These are phyloP conservation scores for Agonum fuliginosum DNA, from an alignment of 2,888 invertebrate genomes.

Conservation along the genomic window DNA sequence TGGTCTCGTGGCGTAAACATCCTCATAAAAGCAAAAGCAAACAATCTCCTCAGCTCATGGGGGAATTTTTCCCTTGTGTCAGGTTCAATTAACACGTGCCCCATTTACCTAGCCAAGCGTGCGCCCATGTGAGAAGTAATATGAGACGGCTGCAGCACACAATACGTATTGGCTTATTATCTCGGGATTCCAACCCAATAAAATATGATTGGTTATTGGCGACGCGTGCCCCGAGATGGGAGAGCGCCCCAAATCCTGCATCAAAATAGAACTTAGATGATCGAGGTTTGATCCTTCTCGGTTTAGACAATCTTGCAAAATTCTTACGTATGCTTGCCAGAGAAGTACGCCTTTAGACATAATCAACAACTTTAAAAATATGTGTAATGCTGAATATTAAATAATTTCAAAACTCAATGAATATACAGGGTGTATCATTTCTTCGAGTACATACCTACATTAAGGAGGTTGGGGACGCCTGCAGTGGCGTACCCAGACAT, in stretches of 20 bases:
- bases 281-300: neutral
- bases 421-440: no score
- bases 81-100: constrained; percentile 35
- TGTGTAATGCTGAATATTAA: no score
- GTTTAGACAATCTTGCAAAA: neutral
- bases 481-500: no score
- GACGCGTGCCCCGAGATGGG: constrained; percentile 35
- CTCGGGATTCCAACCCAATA: constrained; percentile 55
- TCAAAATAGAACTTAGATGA: neutral
- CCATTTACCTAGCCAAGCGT: constrained; percentile 36
- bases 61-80: neutral
- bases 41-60: neutral
- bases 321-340: no score
- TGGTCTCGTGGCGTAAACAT: no score
- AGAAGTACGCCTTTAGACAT: no score
- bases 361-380: no score
- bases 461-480: no score
- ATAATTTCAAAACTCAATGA: no score
- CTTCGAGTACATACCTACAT: no score
- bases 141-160: constrained; percentile 18
- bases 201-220: constrained; percentile 57
- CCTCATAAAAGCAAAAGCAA: neutral
- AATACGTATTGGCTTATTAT: constrained; percentile 58
- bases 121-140: constrained; percentile 27
- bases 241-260: neutral